A percentile compares a stretch with the other conserved stretches of the same genome.
Conservation (phyloP, 2,113 vertebrate genomes). For the Istiophorus platypterus region DNA sequence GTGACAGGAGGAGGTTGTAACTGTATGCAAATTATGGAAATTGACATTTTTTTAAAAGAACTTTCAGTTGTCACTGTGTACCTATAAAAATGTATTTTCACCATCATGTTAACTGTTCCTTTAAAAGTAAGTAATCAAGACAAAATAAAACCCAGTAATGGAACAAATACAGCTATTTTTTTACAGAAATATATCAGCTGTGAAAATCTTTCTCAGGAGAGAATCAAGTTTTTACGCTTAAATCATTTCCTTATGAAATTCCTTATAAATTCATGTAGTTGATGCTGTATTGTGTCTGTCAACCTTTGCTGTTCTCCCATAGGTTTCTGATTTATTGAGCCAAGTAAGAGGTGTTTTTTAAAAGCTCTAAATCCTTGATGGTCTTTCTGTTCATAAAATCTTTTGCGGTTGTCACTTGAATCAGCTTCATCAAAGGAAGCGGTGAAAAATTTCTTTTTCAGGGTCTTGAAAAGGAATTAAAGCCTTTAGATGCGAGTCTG, state of each 20-base stretch:
- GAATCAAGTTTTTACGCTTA: neutral
- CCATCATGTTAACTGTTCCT: no score
- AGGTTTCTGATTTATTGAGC: constrained; percentile 8
- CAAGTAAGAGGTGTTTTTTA: neutral
- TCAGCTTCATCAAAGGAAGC: constrained; percentile 2
- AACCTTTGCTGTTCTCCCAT: neutral
- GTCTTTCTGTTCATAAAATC: neutral
- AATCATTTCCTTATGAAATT: neutral
- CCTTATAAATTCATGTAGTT: neutral
- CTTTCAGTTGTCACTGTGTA: no score
- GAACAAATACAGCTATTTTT: neutral
- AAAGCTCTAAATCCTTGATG: neutral
- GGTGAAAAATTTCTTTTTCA: neutral
- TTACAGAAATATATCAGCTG: neutral
- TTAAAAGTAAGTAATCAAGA: neutral
- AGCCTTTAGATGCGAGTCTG: neutral
- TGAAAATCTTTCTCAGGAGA: neutral
- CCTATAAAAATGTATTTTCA: no score
- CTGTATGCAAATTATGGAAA: no score
- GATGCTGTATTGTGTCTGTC: neutral
- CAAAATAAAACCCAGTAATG: neutral
- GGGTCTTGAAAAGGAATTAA: neutral
- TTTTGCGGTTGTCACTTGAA: neutral
- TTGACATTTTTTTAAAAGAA: no score
- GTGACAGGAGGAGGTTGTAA: neutral